Base-by-base conservation (phyloP, 30 jellyfish, hydroid and myxozoan species). In the Rhopilema esculentum region DNA sequence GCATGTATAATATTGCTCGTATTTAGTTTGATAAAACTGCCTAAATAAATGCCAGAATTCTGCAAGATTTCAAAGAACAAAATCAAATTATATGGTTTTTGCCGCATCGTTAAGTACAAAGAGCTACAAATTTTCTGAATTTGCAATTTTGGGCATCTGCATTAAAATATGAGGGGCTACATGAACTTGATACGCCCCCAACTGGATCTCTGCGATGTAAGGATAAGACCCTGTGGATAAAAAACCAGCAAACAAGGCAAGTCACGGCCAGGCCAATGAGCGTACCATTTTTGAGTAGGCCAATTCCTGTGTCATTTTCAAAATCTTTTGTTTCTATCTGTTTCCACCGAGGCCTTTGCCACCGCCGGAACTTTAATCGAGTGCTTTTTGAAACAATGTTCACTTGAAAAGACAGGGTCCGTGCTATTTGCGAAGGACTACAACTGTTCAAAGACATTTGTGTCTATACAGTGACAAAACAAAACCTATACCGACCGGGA, bases 401-500 rank as follows among this genome's bases (percentile, higher is more conserved):
- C 57, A 40, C 57, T 40, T 40, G 57, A 40, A 40, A 40, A 40
- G 57, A 40, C 57, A 40, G 57, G 6, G 57, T 40, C 57, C 57
- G 57, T 6, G 57, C 57, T 40, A 40, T 40, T 40, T 40, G 57
- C 57, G 57, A 12, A 40, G 9, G 57, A 40, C 57, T 40, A 40
- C 57, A 40, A 40, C n/a, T n/a, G n/a, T n/a, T n/a, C n/a, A n/a
- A n/a, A 2, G 57, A 40, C 57, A 40, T 40, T 40, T 21, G 71
- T 73, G 84, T 73, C 69, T 73, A 73, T 27, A 78, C 79, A 78
- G 52, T 86, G 87, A 53, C 86, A 87, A 78, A 40, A 66, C 71
- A 82, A 87, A 77, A 50, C 91, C 90, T 49, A 88, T 87, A 93
- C 98, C 96, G 98, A 93, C 98, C 98, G 96, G 90, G 98, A 79